A percentile compares a stretch with the other conserved stretches of the same genome.
These are phyloP conservation scores for Netelia melanura DNA, from an alignment of 2,888 invertebrate genomes.

Conservation along the genomic window DNA sequence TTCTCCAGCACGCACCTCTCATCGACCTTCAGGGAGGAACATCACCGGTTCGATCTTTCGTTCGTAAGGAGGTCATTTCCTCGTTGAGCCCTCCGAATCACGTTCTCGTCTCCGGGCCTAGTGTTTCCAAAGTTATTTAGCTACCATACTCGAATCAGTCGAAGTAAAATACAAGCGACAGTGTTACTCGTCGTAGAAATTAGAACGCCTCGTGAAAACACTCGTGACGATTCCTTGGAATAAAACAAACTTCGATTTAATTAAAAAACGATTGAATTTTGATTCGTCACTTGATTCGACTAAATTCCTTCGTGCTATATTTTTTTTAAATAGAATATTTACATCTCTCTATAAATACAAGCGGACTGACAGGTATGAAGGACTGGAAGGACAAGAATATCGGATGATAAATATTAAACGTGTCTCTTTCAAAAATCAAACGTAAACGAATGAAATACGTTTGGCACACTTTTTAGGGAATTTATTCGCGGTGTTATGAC, in stretches of 20 bases:
- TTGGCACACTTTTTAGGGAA: slow-evolving; percentile 4
- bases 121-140: slow-evolving; percentile 21
- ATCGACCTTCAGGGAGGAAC: slow-evolving; percentile 70
- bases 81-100: slow-evolving; percentile 30
- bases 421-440: neutral
- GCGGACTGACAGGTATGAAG: neutral
- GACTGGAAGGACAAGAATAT: neutral
- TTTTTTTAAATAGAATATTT: neutral
- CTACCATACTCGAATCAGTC: slow-evolving; percentile 22
- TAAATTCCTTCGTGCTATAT: neutral
- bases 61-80: slow-evolving; percentile 59
- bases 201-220: neutral
- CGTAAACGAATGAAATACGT: slow-evolving; percentile 42
- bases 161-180: neutral
- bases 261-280: too few species aligned
- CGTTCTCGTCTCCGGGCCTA: slow-evolving; percentile 24
- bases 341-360: neutral
- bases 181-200: neutral
- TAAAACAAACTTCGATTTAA: too few species aligned
- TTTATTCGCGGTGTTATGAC: slow-evolving; percentile 44
- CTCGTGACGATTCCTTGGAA: too few species aligned
- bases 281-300: neutral
- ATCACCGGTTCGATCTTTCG: slow-evolving; percentile 51
- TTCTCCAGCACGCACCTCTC: slow-evolving; percentile 64
- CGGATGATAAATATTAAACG: slow-evolving; percentile 16